Conservation (phyloP, 2,797 vertebrate species). For the Emydoidea blandingii region DNA sequence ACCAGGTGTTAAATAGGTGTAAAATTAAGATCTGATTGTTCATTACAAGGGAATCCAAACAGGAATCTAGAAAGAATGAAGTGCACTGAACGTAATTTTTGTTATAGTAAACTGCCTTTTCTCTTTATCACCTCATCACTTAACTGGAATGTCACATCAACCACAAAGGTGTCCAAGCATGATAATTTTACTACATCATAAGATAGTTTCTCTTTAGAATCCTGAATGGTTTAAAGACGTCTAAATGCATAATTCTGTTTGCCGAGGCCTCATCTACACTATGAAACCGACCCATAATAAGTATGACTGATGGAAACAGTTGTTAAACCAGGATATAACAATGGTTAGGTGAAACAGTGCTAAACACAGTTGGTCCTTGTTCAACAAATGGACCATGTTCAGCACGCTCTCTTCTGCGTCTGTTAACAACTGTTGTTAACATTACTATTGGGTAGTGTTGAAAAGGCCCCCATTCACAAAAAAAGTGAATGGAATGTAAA, state of each 20-base stretch:
- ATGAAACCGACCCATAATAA: neutral
- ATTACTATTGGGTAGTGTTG: neutral
- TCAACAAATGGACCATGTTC: no score
- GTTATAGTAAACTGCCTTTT: neutral
- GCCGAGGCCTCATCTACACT: neutral
- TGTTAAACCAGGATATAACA: neutral
- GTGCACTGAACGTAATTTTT: neutral
- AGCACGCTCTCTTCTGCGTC: no score
- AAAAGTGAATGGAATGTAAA: neutral
- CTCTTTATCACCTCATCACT: neutral
- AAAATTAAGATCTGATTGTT: neutral
- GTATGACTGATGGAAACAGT: neutral
- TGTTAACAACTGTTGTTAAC: neutral
- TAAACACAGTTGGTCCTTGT: no score
- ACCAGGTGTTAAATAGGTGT: neutral
- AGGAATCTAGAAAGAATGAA: neutral
- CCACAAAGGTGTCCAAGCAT: neutral
- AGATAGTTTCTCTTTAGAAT: neutral
- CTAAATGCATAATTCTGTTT: accelerated
- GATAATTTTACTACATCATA: neutral
- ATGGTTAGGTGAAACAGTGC: no score
- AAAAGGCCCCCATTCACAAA: neutral
- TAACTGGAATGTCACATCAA: neutral
- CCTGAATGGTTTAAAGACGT: neutral
- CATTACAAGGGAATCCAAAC: neutral